Evolutionary conservation across 2,797 vertebrate genomes (phyloP).

Genomic region (Artibeus lituratus): DNA sequence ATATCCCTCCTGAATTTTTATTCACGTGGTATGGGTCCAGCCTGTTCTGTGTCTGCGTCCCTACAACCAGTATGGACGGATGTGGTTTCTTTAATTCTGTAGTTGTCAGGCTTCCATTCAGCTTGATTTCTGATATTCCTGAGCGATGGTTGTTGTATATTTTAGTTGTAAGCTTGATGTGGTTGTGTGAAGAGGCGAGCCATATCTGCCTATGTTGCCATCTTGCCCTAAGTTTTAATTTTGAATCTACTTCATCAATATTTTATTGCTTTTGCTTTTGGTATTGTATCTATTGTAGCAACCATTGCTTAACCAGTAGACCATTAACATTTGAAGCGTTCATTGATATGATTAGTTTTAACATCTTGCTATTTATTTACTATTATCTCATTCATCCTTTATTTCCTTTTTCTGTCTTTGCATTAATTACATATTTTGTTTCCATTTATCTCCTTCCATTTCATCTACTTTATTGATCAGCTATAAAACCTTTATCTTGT

Average conservation of each 20-base stretch:
- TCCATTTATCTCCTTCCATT: neutral
- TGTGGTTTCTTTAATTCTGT: too few relatives aligned
- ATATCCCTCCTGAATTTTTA: too few relatives aligned
- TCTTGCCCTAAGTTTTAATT: neutral
- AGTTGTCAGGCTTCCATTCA: too few relatives aligned
- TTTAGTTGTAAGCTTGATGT: too few relatives aligned
- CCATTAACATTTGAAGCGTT: neutral
- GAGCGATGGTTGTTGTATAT: too few relatives aligned
- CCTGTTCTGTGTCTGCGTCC: too few relatives aligned
- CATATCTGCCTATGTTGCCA: too few relatives aligned
- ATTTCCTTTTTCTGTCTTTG: neutral
- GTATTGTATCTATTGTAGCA: neutral
- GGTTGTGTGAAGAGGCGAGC: too few relatives aligned
- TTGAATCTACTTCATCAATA: neutral
- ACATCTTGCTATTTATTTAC: neutral
- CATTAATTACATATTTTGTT: neutral
- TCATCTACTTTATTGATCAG: neutral
- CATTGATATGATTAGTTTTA: neutral
- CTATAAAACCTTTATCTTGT: neutral
- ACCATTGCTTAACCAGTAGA: neutral
- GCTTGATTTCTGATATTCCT: too few relatives aligned
- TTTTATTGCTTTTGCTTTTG: neutral
- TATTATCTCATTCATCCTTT: neutral
- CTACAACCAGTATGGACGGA: too few relatives aligned
- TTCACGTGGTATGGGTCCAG: too few relatives aligned